phyloP scores from a whole-genome alignment of 2,888 invertebrate genomes.

The Ischnus inquisitorius region DNA sequence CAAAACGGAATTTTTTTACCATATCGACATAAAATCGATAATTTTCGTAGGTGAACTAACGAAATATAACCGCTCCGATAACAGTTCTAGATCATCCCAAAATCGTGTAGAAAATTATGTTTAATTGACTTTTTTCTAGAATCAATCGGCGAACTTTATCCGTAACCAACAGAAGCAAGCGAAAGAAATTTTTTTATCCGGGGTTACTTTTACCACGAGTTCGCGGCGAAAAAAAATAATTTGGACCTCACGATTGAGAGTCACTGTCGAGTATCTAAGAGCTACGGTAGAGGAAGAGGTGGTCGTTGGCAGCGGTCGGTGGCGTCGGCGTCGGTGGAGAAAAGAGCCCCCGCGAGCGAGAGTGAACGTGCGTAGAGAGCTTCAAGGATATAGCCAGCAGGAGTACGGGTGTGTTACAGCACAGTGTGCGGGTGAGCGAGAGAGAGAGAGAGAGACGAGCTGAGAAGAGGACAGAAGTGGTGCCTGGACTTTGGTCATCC shows the following conservation, averaged over 20 bases:
- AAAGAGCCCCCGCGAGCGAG: slow-evolving; percentile 66
- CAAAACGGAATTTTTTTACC: too few species aligned
- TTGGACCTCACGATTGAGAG: slow-evolving; percentile 64
- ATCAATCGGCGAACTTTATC: too few species aligned
- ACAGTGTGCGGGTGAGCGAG: slow-evolving; percentile 69
- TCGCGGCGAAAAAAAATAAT: slow-evolving; percentile 17
- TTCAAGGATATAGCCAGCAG: slow-evolving; percentile 51
- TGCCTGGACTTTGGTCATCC: slow-evolving; percentile 82
- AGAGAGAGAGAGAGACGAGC: slow-evolving; percentile 76
- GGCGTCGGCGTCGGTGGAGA: slow-evolving; percentile 58
- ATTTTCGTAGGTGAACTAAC: too few species aligned
- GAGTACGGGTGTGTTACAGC: slow-evolving; percentile 38
- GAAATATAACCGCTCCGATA: too few species aligned
- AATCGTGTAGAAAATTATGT: too few species aligned
- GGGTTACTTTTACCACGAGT: background rate
- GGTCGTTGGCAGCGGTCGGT: slow-evolving; percentile 37
- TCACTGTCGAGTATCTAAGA: slow-evolving; percentile 71
- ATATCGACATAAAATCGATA: too few species aligned
- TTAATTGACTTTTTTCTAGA: too few species aligned
- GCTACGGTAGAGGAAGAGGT: slow-evolving; percentile 67
- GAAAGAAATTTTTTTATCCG: too few species aligned
- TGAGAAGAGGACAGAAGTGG: slow-evolving; percentile 69
- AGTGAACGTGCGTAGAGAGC: slow-evolving; percentile 71
- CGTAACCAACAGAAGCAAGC: too few species aligned
- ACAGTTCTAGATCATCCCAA: too few species aligned